Percentiles rank a stretch among this genome's conserved stretches.
These are phyloP conservation scores for Nematopogon swammerdamellus DNA, from an alignment of 2,888 invertebrate species.

Conservation along the genomic window DNA sequence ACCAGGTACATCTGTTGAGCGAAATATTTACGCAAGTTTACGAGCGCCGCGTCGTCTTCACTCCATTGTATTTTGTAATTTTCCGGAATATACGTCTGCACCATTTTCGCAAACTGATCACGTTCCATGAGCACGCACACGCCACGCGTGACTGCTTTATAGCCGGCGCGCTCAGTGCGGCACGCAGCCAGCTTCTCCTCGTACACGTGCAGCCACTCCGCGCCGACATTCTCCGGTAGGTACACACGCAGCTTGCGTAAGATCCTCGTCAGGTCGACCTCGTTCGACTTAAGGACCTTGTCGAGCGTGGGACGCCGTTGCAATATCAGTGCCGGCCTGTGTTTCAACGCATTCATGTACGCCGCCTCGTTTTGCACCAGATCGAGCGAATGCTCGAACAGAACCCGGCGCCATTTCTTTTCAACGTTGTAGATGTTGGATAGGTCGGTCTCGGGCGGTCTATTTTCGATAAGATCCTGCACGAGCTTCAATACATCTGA, in stretches of 20 bases:
- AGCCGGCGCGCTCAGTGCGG: conserved; percentile 13
- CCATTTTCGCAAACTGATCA: conserved; percentile 18
- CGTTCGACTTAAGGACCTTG: conserved; percentile 17
- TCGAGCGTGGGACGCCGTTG: conserved; percentile 19
- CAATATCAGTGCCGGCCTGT: conserved; percentile 24
- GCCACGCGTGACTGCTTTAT: conserved; percentile 23
- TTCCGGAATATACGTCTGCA: conserved; percentile 26
- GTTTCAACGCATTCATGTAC: conserved; percentile 34
- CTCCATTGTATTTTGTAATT: conserved; percentile 28
- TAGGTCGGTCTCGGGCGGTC: conserved; percentile 20
- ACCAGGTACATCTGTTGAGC: conserved; percentile 34
- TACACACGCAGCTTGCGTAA: conserved; percentile 28
- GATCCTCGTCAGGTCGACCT: conserved; percentile 18
- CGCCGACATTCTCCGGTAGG: conserved; percentile 24
- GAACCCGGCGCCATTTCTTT: conserved; percentile 27
- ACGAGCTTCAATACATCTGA: conserved; percentile 23
- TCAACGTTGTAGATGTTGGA: conserved; percentile 25
- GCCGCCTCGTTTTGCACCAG: conserved; percentile 22
- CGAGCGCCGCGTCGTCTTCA: conserved; percentile 21
- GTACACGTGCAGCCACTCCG: conserved; percentile 20
- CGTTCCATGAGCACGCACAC: conserved; percentile 23
- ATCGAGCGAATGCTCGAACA: conserved; percentile 31
- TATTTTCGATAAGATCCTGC: conserved; percentile 19
- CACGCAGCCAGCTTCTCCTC: conserved; percentile 16
- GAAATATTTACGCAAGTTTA: conserved; percentile 26